Conservation (phyloP, 2,797 vertebrate species). For the Gorsachius magnificus region DNA sequence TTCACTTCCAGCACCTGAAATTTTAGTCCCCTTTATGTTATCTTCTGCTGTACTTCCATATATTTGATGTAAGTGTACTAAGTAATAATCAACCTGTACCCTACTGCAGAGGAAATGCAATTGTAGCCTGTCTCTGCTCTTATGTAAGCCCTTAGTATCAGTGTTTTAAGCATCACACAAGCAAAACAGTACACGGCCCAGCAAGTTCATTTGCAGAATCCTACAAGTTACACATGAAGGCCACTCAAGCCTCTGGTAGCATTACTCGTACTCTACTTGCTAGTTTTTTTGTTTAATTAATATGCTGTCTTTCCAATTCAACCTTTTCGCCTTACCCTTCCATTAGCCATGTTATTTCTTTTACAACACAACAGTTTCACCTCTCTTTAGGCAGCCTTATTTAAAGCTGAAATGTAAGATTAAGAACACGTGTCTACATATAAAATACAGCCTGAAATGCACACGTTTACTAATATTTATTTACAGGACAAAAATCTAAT, state of each 20-base stretch:
- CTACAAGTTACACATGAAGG: not conserved
- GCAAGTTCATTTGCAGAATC: not conserved
- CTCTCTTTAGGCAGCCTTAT: not conserved
- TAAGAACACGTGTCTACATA: not conserved
- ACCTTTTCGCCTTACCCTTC: not conserved
- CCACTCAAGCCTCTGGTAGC: not conserved
- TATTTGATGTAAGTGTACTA: not conserved
- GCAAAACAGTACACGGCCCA: not conserved
- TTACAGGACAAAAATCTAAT: not conserved
- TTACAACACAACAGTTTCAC: not conserved
- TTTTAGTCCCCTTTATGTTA: not conserved
- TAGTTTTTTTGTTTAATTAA: not conserved
- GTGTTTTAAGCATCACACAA: not conserved
- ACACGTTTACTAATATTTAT: fast-evolving
- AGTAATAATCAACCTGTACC: not conserved
- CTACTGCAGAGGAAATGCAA: not conserved
- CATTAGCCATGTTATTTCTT: not conserved
- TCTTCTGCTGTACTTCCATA: not conserved
- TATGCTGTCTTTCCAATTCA: not conserved
- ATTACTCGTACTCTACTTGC: not conserved
- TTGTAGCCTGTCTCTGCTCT: not conserved
- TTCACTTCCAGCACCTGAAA: not conserved
- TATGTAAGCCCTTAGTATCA: not conserved
- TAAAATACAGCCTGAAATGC: not conserved
- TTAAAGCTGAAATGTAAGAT: not conserved